Conservation (phyloP, 2,888 invertebrate species). For the Molorchus minor region DNA sequence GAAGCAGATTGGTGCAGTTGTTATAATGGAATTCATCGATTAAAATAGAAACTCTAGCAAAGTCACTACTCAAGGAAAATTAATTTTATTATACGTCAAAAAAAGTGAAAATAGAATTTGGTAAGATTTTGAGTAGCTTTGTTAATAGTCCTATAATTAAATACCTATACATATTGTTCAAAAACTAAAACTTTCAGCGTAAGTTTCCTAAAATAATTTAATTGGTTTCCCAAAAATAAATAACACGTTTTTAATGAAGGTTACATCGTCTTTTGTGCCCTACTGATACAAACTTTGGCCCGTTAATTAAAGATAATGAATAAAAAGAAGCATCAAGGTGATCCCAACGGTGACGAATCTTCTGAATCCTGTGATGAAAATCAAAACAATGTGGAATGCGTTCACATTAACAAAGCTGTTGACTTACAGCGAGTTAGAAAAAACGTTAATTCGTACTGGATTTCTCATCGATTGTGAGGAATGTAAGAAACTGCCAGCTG, state of each 20-base stretch:
- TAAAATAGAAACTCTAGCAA: too few relatives aligned
- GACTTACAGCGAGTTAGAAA: constrained; percentile 70
- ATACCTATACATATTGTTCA: too few relatives aligned
- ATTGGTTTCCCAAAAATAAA: not conserved
- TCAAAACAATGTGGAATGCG: constrained; percentile 70
- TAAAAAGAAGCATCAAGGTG: constrained; percentile 78
- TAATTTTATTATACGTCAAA: not conserved
- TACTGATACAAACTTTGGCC: constrained; percentile 29
- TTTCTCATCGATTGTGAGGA: constrained; percentile 66
- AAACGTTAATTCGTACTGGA: constrained; percentile 61
- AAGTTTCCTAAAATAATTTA: too few relatives aligned
- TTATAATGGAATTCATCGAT: not conserved
- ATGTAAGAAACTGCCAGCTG: constrained; percentile 50
- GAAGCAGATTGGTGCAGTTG: too few relatives aligned
- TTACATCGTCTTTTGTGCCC: constrained; percentile 31
- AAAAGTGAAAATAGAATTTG: constrained; percentile 1
- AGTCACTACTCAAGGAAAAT: not conserved
- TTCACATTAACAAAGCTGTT: constrained; percentile 75
- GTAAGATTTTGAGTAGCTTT: not conserved
- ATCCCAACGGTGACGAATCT: constrained; percentile 72
- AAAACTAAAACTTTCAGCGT: too few relatives aligned
- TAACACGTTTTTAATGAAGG: constrained; percentile 22
- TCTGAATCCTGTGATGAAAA: constrained; percentile 77
- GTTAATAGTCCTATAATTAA: too few relatives aligned
- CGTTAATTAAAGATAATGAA: constrained; percentile 65